Evolutionary conservation across 2,888 invertebrate species (phyloP), one percentile per base, ranked within the genome.

Genomic region (Aleiodes testaceus): DNA sequence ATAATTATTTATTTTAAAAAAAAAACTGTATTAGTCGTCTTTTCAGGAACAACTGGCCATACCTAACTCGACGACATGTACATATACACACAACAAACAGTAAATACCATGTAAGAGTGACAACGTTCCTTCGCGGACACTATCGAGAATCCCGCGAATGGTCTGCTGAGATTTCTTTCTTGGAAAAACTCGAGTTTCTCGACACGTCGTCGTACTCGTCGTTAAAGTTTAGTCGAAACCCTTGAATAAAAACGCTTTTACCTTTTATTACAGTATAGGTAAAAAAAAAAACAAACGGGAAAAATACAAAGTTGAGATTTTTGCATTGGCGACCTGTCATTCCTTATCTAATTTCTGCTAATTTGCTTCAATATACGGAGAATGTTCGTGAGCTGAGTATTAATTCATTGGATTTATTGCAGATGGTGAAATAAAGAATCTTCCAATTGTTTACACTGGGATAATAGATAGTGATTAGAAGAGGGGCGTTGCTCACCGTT

Each of bases 111-210:
- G 63, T 63, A 63, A 63, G 63, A 63, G 44, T 45, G 45, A 63
- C 63, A 63, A 45, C 63, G 63, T 45, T 72, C 72, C 49, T 63
- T 69, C 55, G 69, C 72, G 68, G 77, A 79, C 80, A 80, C 80
- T 81, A 80, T 78, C 79, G 76, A 75, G 79, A 80, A 77, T 81
- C 83, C 82, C 82, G 80, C 82, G 67, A 85, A 85, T 84, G 85
- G 83, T 76, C 76, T 78, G 70, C 74, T 71, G 61, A 79, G 82
- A 85, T 85, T 85, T 85, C 85, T 84, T 86, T 86, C 85, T 80
- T 65, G 79, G 85, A 85, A 86, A 80, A 77, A 75, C 79, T 78
- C 79, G 79, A 81, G 82, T 82, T 83, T 81, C 83, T 83, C 82
- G 79, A 82, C 80, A 79, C 79, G 77, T 63, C 63, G 12, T 47